Conservation (phyloP, 2,888 invertebrate genomes). For the Iselma pallidipennis region DNA sequence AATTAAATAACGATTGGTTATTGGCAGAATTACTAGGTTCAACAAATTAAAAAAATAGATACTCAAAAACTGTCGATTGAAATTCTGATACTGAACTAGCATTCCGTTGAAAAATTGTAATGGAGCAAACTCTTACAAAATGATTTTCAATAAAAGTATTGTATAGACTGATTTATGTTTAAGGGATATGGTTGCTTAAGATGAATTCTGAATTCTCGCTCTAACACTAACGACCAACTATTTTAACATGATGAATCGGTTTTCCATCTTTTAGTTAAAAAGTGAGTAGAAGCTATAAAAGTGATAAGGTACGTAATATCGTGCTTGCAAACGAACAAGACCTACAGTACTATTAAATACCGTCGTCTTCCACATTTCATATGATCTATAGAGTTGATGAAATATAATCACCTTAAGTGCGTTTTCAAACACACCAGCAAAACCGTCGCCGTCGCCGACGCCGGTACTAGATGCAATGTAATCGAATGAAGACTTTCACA, state of each 20-base stretch:
- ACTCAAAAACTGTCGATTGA: too few relatives aligned
- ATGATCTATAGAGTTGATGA: background rate
- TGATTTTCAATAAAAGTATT: background rate
- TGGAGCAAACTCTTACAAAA: background rate
- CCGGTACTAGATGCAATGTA: too few relatives aligned
- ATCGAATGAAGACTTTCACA: too few relatives aligned
- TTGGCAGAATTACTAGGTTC: too few relatives aligned
- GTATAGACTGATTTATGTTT: background rate
- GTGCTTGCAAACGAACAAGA: background rate
- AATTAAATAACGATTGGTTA: too few relatives aligned
- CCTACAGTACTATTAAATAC: background rate
- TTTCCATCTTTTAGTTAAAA: slow-evolving; percentile 2
- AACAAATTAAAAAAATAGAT: too few relatives aligned
- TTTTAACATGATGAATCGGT: slow-evolving; percentile 21
- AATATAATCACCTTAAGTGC: background rate
- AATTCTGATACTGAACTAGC: background rate
- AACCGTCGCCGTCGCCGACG: too few relatives aligned
- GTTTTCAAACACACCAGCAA: too few relatives aligned
- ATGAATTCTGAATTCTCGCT: too few relatives aligned
- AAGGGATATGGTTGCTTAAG: background rate
- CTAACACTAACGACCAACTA: slow-evolving; percentile 12
- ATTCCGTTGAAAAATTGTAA: background rate
- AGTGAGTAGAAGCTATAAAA: background rate
- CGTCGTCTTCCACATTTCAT: background rate
- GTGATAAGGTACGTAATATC: background rate